Evolutionary conservation across 2,113 vertebrate species (phyloP).

Genomic region (Dromiciops gliroides): DNA sequence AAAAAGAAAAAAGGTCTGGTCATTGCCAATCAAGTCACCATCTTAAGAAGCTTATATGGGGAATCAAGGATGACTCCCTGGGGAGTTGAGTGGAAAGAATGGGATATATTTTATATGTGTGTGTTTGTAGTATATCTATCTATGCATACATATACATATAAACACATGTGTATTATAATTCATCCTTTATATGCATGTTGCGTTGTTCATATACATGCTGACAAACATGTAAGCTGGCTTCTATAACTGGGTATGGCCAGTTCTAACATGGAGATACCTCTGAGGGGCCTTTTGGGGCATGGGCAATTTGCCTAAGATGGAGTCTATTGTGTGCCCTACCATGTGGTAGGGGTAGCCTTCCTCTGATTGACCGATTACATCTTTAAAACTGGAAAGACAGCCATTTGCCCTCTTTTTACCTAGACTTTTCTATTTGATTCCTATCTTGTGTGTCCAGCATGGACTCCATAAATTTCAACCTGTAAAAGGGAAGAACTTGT

Average conservation of each 20-base stretch:
- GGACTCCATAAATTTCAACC: neutral
- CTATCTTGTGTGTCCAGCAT: neutral
- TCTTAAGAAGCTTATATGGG: neutral
- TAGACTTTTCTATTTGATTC: neutral
- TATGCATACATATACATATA: too few relatives aligned
- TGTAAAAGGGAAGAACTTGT: neutral
- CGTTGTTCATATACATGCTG: too few relatives aligned
- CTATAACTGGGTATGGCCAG: neutral
- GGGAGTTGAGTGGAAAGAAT: neutral
- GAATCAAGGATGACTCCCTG: neutral
- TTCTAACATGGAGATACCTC: neutral
- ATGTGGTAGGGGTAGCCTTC: neutral
- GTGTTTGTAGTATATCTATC: too few relatives aligned
- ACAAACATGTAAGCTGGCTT: neutral
- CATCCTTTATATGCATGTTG: too few relatives aligned
- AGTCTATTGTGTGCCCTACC: neutral
- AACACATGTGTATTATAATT: too few relatives aligned
- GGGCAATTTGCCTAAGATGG: neutral
- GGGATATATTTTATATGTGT: neutral
- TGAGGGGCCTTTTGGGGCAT: neutral
- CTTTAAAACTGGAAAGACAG: neutral
- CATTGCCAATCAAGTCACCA: neutral
- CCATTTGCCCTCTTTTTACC: neutral
- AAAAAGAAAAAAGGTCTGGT: too few relatives aligned
- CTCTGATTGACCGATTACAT: neutral